Conservation (phyloP, 2,113 vertebrate genomes). For the Saimiri boliviensis region DNA sequence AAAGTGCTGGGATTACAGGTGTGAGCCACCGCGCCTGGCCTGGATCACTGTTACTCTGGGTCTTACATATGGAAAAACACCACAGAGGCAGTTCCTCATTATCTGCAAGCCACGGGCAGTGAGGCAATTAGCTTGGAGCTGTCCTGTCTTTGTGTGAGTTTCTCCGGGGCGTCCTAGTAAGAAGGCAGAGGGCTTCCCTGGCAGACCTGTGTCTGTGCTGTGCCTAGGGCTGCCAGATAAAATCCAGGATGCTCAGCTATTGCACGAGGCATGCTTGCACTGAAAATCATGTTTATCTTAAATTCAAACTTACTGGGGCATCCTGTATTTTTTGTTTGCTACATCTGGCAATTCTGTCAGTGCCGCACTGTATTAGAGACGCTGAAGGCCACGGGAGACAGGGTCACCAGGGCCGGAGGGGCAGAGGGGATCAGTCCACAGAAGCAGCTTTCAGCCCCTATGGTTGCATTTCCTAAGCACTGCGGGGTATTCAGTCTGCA, state of each 20-base stretch:
- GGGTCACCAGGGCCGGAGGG: not conserved
- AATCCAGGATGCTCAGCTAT: not conserved
- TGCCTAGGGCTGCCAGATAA: not conserved
- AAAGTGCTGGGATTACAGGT: no score
- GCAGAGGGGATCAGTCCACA: accelerated
- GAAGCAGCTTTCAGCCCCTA: not conserved
- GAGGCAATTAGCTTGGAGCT: no score
- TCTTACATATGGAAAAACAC: not conserved
- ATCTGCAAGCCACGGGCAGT: not conserved
- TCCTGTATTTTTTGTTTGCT: not conserved
- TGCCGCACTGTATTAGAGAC: not conserved
- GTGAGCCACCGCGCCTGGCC: no score
- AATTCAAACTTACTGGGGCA: not conserved
- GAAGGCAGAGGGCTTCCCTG: not conserved
- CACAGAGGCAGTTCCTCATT: not conserved
- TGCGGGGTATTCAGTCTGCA: not conserved
- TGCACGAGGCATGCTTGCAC: not conserved
- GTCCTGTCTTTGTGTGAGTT: not conserved
- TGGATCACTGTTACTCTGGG: not conserved
- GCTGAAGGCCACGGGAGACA: accelerated
- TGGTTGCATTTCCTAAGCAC: not conserved
- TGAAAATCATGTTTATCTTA: not conserved
- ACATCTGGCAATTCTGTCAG: not conserved
- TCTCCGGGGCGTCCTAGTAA: not conserved
- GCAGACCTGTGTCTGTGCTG: not conserved